Evolutionary conservation across 2,888 invertebrate species (phyloP), one percentile per base, ranked within the genome.

Genomic region (Cephus rjabovi): DNA sequence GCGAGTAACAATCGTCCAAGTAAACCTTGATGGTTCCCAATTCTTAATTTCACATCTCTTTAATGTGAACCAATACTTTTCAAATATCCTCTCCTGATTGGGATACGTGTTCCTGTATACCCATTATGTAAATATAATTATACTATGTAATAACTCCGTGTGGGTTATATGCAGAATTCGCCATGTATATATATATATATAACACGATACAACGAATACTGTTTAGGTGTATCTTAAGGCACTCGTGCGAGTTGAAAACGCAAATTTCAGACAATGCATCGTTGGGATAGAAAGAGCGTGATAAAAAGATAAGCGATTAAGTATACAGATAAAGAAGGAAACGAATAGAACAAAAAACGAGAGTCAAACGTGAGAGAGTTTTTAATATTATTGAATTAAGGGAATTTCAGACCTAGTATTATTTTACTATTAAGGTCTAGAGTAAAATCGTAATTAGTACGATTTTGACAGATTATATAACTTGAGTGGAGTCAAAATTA

Each of bases 191-290:
- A 77, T 69, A 79, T 82, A 75, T 35, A 79, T 75, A 75, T 82
- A 84, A 84, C 83, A 84, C 80, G 83, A 83, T 84, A 85, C 83
- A 79, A 86, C 83, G 78, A 86, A 86, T 86, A 86, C 86, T 86
- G 86, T 85, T 40, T 84, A 81, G 83, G 83, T 88, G 86, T 87
- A 87, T 85, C 83, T 88, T 89, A 90, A 90, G 90, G 89, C 90
- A 90, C 90, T 88, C 90, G 90, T 90, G 89, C 89, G 83, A 86
- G 86, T 88, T 85, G 56, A 23, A 40, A 83, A 83, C 81, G 77
- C 79, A 83, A 73, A 82, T 83, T 83, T 81, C 81, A 81, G 80
- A 84, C 81, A 69, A 75, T 74, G 81, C 79, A 84, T 76, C 80
- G 81, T 83, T 83, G 80, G 9, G 56, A 56, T 23, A 56, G 56